phyloP scores from a whole-genome alignment of 2,888 invertebrate genomes.

The Halocaridina rubra region DNA sequence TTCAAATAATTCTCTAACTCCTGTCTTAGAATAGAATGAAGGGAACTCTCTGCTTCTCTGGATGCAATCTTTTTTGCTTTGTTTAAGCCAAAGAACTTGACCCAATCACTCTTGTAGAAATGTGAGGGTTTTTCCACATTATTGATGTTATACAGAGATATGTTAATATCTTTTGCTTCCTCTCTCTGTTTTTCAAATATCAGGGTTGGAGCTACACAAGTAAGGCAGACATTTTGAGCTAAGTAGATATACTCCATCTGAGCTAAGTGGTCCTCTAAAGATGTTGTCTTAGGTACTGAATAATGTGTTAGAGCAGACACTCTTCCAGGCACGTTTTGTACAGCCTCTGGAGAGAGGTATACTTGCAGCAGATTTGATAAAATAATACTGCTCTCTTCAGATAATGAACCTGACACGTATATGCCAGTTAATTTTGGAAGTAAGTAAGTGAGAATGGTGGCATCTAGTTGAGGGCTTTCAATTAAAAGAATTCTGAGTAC shows the following conservation, averaged over 20 bases:
- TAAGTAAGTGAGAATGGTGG: conserved; percentile 16
- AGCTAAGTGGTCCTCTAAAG: conserved; percentile 40
- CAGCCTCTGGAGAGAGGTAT: conserved; percentile 39
- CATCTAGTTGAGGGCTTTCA: conserved; percentile 7
- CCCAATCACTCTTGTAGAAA: conserved; percentile 10
- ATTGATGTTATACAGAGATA: conserved; percentile 13
- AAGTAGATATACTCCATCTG: conserved; percentile 60
- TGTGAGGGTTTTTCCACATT: not conserved
- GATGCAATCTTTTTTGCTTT: conserved; percentile 2
- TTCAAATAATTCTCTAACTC: conserved; percentile 24
- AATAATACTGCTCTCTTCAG: conserved; percentile 21
- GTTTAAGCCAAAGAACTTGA: not conserved
- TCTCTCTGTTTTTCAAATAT: conserved; percentile 45
- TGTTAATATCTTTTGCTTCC: conserved; percentile 35
- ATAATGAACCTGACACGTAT: conserved; percentile 25
- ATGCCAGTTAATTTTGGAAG: conserved; percentile 13
- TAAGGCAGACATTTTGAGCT: conserved; percentile 47
- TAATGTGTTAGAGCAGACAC: conserved; percentile 60
- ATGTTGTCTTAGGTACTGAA: conserved; percentile 38
- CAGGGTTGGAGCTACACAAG: conserved; percentile 41
- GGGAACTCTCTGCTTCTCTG: not conserved
- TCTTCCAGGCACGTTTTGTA: conserved; percentile 36
- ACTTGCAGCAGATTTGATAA: conserved; percentile 14
- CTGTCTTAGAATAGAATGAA: conserved; percentile 32
- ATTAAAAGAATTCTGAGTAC: conserved; percentile 27